phyloP scores from a whole-genome alignment of 2,888 invertebrate species.

The Julus scandinavius region DNA sequence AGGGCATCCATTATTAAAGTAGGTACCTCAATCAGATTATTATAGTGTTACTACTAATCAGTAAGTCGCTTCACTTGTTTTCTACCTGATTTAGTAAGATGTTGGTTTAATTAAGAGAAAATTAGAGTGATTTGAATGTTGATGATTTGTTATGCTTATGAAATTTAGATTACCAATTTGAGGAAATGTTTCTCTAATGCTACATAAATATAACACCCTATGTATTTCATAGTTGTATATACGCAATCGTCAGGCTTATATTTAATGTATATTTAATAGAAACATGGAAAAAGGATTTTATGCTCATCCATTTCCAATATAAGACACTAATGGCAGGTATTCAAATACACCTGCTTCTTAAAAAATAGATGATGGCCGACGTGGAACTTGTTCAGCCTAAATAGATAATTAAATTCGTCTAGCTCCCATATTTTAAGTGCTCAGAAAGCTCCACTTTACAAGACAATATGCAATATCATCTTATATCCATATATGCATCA shows the following conservation, averaged over 20 bases:
- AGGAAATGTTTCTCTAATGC: not conserved
- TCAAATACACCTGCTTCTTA: not conserved
- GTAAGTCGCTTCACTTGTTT: not conserved
- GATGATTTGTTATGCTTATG: not conserved
- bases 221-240: not conserved
- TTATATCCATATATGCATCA: not conserved
- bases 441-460: not conserved
- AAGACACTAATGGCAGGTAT: not conserved
- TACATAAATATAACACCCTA: not conserved
- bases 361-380: not conserved
- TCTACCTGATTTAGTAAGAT: not conserved
- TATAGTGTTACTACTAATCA: not conserved
- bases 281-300: not conserved
- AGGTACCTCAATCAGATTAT: slow-evolving; percentile 9
- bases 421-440: not conserved
- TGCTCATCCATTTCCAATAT: not conserved
- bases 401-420: not conserved
- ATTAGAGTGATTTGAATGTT: not conserved
- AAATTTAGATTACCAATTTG: no score
- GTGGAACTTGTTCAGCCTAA: not conserved
- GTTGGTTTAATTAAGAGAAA: not conserved
- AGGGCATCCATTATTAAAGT: not conserved
- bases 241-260: not conserved
- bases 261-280: not conserved
- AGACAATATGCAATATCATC: not conserved